Conservation (phyloP, 2,797 vertebrate species). For the Thaleichthys pacificus region DNA sequence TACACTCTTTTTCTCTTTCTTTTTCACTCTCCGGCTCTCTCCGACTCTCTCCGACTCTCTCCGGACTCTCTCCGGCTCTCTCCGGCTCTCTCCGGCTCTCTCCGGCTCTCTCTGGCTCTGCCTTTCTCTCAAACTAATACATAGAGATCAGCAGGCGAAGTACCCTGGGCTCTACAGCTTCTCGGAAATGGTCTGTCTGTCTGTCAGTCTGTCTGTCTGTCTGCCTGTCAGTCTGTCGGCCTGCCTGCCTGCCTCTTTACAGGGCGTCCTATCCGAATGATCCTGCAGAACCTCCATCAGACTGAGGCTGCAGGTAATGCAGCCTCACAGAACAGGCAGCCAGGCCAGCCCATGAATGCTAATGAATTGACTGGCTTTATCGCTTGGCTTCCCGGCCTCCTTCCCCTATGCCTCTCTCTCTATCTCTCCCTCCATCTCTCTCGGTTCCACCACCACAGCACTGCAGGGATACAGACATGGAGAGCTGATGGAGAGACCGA, state of each 20-base stretch:
- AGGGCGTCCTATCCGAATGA: not conserved
- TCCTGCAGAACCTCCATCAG: slow-evolving; percentile 55
- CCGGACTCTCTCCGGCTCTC: too few relatives aligned
- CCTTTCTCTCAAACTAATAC: too few relatives aligned
- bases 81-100: too few relatives aligned
- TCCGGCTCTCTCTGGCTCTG: too few relatives aligned
- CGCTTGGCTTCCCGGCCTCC: slow-evolving; percentile 62
- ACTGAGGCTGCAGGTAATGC: too few relatives aligned
- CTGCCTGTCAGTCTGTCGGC: too few relatives aligned
- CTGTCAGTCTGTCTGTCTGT: too few relatives aligned
- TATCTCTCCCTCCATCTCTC: not conserved
- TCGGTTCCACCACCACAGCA: not conserved
- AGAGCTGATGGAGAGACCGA: slow-evolving; percentile 57
- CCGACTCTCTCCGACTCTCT: too few relatives aligned
- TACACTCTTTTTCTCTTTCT: not conserved
- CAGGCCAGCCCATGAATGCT: slow-evolving; percentile 71
- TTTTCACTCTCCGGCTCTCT: too few relatives aligned
- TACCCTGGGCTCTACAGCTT: too few relatives aligned
- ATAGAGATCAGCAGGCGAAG: too few relatives aligned
- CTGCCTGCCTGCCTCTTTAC: not conserved
- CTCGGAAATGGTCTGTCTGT: too few relatives aligned
- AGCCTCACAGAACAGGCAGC: slow-evolving; percentile 73
- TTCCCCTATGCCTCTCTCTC: slow-evolving; percentile 56
- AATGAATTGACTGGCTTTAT: slow-evolving; percentile 74
- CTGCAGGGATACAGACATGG: slow-evolving; percentile 55